These are phyloP conservation scores for Drosophila peninsularis DNA, from an alignment of 2,888 invertebrate species.

Conservation along the genomic window DNA sequence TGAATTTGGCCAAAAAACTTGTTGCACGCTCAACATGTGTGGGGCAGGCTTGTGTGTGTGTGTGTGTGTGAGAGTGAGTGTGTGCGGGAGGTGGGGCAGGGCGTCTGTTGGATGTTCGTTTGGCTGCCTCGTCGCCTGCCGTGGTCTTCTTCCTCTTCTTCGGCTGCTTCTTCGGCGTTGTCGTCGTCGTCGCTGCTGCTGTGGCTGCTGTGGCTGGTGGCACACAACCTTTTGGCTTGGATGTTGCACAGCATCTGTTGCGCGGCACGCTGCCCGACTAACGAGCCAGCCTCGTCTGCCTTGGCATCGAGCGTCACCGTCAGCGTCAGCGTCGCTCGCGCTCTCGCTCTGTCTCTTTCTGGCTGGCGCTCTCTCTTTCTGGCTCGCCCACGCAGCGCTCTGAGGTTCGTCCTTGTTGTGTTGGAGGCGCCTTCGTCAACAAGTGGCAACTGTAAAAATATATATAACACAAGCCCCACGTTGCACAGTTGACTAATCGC, in stretches of 20 bases:
- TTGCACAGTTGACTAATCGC: slow-evolving; percentile 63
- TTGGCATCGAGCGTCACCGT: slow-evolving; percentile 11
- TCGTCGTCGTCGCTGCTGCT: slow-evolving; percentile 5
- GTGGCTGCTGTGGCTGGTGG: slow-evolving; percentile 30
- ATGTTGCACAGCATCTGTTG: slow-evolving; percentile 80
- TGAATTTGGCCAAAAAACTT: slow-evolving; percentile 23
- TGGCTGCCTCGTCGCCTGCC: slow-evolving; percentile 1
- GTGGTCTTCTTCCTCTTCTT: background rate
- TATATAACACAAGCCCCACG: slow-evolving; percentile 41
- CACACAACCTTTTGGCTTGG: slow-evolving; percentile 70
- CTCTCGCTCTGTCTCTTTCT: slow-evolving; percentile 1
- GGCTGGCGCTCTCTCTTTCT: background rate
- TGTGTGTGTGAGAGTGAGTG: background rate
- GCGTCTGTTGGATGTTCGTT: slow-evolving; percentile 1
- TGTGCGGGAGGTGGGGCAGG: slow-evolving; percentile 2
- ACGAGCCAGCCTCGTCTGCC: slow-evolving; percentile 53
- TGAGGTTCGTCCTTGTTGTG: slow-evolving; percentile 20
- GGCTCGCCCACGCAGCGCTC: background rate
- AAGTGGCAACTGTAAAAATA: slow-evolving; percentile 52
- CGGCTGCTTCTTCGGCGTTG: slow-evolving; percentile 4
- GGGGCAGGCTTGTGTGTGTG: slow-evolving; percentile 11
- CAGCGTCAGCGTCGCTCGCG: slow-evolving; percentile 6
- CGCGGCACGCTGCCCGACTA: slow-evolving; percentile 57
- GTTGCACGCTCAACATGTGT: slow-evolving; percentile 39
- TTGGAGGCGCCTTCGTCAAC: slow-evolving; percentile 39